Evolutionary conservation across 2,888 invertebrate species (phyloP), one percentile per base, ranked within the genome.

Genomic region (Campoplex capitator): DNA sequence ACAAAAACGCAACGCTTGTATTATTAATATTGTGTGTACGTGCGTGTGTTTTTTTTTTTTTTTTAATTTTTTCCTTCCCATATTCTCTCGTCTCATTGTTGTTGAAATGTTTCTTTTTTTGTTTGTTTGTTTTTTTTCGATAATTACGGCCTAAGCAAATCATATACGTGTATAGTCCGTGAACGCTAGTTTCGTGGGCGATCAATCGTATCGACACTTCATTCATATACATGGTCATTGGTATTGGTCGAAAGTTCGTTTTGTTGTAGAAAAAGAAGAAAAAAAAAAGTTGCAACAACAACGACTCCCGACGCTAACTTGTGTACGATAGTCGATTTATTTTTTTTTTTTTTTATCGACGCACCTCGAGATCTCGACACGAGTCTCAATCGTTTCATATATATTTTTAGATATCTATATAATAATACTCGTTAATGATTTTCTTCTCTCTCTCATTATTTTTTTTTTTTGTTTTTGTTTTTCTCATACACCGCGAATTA

Each of bases 1-100:
- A 91, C 89, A 90, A 88, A 88, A 87, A 88, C 75, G 32, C 58
- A 88, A 83, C 75, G 48, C 62, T 32, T 51, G 42, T 70, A n/a
- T 45, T 23, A 35, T 32, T 16, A 9, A 48, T 62, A 23, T 54
- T 13, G 48, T 84, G 71, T 65, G 7, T 54, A 38, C 38, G 38
- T 6, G 3, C 38, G 6, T 6, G 38, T 38, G 1, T 38, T 38
- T 38, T 38, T 38, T 6, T 38, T 38, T 38, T 38, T 38, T 38
- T 38, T 38, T 38, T 6, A 2, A 38, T n/a, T 58, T 65, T 48
- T 78, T 23, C 68, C 16, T 67, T 54, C 62, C 71, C 70, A 81
- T 83, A 58, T 62, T 32, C 38, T 62, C 42, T 45, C 48, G 16
- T 48, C 35, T 81, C 67, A 23, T 62, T 38, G 58, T 78, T 56